Evolutionary conservation across 2,113 vertebrate species (phyloP).

Genomic region (Thunnus thynnus): DNA sequence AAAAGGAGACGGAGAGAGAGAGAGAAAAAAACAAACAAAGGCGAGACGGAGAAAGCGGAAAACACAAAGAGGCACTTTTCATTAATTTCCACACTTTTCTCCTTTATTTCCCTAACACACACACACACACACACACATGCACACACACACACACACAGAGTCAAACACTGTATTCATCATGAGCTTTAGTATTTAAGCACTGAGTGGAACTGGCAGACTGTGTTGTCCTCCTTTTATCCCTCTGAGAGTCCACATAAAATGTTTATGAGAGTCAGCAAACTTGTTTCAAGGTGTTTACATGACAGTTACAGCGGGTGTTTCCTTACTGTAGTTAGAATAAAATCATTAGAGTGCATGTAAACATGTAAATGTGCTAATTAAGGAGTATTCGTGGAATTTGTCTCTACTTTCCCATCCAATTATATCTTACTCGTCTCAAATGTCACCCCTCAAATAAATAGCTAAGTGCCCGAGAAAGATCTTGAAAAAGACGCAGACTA

Average conservation of each 20-base stretch:
- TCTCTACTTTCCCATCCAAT: background rate
- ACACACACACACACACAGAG: constrained; percentile 3
- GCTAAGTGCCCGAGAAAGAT: background rate
- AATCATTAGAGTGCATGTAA: background rate
- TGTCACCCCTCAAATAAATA: background rate
- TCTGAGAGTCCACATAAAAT: constrained; percentile 50
- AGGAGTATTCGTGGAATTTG: background rate
- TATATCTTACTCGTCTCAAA: background rate
- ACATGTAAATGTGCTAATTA: constrained; percentile 38
- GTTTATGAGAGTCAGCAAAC: constrained; percentile 55
- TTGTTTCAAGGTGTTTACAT: constrained; percentile 51
- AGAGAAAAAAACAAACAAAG: constrained; percentile 22
- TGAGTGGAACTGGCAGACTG: constrained; percentile 12
- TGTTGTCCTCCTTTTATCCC: constrained; percentile 13
- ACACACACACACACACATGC: background rate
- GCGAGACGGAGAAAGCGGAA: constrained; percentile 6
- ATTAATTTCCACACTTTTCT: too few relatives aligned
- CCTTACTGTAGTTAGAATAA: background rate
- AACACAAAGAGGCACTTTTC: background rate
- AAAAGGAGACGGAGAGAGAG: background rate
- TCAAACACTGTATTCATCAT: constrained; percentile 13
- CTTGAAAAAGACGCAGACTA: background rate
- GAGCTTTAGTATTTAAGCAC: background rate
- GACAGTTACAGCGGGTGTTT: constrained; percentile 15
- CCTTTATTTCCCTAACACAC: too few relatives aligned